A percentile compares a stretch with the other conserved stretches of the same genome.
Evolutionary conservation across 2,113 vertebrate species (phyloP).

Genomic region (Struthio camelus): DNA sequence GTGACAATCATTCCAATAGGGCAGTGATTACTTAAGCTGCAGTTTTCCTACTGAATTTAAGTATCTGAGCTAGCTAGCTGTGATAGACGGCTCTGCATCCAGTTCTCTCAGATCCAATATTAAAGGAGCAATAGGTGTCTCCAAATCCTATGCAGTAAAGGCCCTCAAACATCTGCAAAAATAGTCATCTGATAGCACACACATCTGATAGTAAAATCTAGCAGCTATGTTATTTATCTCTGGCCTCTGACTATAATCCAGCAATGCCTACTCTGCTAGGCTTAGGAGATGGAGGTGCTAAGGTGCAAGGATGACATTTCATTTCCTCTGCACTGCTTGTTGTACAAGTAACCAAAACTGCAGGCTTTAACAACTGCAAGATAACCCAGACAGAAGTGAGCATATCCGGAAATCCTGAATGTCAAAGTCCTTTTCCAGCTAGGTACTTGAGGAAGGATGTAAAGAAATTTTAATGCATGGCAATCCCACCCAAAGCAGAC

Average conservation of each 20-base stretch:
- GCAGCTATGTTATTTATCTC: neutral
- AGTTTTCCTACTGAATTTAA: neutral
- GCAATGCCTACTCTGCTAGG: neutral
- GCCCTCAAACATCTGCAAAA: neutral
- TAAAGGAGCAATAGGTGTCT: neutral
- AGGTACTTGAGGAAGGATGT: neutral
- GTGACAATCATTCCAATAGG: neutral
- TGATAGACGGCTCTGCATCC: neutral
- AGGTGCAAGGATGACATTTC: neutral
- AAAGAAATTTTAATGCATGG: neutral
- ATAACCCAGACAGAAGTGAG: neutral
- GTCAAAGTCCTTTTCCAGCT: neutral
- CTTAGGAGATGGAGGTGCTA: neutral
- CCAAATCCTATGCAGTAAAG: neutral
- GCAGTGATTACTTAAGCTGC: neutral
- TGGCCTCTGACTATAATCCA: neutral
- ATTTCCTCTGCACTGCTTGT: neutral
- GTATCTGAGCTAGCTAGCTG: neutral
- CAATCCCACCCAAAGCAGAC: neutral
- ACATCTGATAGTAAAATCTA: neutral
- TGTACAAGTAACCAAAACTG: neutral
- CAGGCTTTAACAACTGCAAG: neutral
- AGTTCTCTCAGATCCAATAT: neutral
- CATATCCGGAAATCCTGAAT: neutral
- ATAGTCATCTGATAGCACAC: neutral